These are phyloP conservation scores for Diadegma fenestrale DNA, from an alignment of 2,888 invertebrate species.

Conservation along the genomic window DNA sequence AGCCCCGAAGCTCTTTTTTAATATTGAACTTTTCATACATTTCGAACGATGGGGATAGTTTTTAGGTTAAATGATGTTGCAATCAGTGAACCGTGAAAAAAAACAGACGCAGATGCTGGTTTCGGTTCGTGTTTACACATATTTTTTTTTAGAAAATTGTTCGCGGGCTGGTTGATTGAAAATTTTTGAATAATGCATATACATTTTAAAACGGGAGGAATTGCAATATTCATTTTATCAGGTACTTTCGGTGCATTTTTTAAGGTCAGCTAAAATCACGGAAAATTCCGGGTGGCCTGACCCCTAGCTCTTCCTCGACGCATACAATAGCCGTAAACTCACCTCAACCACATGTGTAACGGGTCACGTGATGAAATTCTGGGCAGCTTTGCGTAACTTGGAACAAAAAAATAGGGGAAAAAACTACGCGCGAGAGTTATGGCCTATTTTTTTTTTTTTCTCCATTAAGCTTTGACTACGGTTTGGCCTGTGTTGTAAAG, in stretches of 20 bases:
- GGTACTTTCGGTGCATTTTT: background rate
- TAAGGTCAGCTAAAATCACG: conserved; percentile 10
- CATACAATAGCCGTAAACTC: conserved; percentile 15
- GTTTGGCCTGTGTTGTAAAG: conserved; percentile 47
- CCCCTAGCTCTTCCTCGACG: background rate
- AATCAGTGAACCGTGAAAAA: background rate
- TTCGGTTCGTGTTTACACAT: background rate
- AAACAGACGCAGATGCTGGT: background rate
- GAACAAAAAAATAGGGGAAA: conserved; percentile 35
- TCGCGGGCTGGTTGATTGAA: background rate
- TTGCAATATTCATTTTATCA: background rate
- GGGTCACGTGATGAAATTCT: conserved; percentile 64
- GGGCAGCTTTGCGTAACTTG: conserved; percentile 48
- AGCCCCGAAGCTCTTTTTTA: background rate
- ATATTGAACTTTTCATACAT: background rate
- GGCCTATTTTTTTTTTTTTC: conserved; percentile 30
- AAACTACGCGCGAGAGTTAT: conserved; percentile 22
- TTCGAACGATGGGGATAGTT: background rate
- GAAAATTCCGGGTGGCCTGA: background rate
- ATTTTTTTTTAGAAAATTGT: background rate
- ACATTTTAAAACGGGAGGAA: background rate
- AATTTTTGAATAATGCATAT: background rate
- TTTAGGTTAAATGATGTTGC: background rate
- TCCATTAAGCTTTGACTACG: conserved; percentile 27
- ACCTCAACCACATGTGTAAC: conserved; percentile 41